phyloP scores from a whole-genome alignment of 2,113 vertebrate species.

The Oenanthe oenanthe region DNA sequence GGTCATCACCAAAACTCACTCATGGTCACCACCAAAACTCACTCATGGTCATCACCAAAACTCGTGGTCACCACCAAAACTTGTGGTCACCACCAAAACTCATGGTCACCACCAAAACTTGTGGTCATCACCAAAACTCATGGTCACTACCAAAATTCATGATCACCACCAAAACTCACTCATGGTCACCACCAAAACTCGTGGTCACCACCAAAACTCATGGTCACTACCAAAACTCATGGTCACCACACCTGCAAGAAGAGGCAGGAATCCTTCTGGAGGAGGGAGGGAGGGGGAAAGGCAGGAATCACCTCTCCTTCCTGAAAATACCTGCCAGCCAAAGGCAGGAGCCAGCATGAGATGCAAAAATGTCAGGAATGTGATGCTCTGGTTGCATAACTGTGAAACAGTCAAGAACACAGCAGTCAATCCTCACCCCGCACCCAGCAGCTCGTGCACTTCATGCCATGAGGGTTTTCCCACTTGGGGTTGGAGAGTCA shows the following conservation, averaged over 20 bases:
- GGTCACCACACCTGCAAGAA: neutral
- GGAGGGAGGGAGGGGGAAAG: neutral
- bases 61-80: neutral
- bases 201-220: too few relatives aligned
- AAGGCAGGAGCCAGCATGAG: neutral
- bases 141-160: too few relatives aligned
- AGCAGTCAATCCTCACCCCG: neutral
- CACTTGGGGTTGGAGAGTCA: neutral
- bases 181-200: neutral
- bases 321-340: neutral
- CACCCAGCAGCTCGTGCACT: neutral
- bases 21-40: neutral
- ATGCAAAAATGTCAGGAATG: slow-evolving; percentile 23
- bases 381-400: neutral
- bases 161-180: fast-evolving
- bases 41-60: neutral
- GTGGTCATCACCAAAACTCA: neutral
- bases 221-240: fast-evolving
- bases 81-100: too few relatives aligned
- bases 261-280: neutral
- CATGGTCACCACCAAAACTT: neutral
- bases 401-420: neutral
- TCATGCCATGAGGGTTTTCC: neutral
- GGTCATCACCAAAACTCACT: too few relatives aligned
- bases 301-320: neutral